These are phyloP conservation scores for Rosalia funebris DNA, from an alignment of 2,888 invertebrate species.

Conservation along the genomic window DNA sequence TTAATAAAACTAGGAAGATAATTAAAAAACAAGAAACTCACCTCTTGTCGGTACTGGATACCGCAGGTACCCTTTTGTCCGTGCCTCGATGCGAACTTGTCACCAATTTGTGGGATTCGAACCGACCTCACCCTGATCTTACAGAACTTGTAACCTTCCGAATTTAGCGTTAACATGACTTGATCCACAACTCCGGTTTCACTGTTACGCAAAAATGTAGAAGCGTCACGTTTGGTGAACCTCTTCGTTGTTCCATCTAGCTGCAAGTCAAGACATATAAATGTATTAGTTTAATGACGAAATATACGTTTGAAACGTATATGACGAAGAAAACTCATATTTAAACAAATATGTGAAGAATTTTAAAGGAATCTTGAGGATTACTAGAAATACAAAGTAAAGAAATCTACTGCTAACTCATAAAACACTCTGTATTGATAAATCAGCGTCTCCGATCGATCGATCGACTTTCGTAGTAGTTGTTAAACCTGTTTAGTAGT, in stretches of 20 bases:
- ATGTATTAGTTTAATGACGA: slow-evolving; percentile 20
- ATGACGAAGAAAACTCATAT: not conserved
- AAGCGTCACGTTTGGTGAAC: slow-evolving; percentile 94
- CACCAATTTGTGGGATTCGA: slow-evolving; percentile 98
- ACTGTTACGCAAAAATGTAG: slow-evolving; percentile 97
- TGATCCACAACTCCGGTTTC: slow-evolving; percentile 99
- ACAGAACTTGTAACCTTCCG: slow-evolving; percentile 99
- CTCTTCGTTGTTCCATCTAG: slow-evolving; percentile 90
- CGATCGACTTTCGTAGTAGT: no score
- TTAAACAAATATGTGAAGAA: no score
- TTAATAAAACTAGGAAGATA: no score
- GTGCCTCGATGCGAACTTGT: slow-evolving; percentile 99
- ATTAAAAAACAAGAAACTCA: slow-evolving; percentile 53
- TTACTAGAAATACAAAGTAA: no score
- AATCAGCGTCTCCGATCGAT: no score
- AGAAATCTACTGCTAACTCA: no score
- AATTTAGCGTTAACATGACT: slow-evolving; percentile 98
- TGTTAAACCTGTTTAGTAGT: no score
- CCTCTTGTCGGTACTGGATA: slow-evolving; percentile 97
- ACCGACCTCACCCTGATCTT: slow-evolving; percentile 98
- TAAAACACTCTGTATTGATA: no score
- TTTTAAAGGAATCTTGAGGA: no score
- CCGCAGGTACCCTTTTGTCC: slow-evolving; percentile 99
- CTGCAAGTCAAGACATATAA: slow-evolving; percentile 58
- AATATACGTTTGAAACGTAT: not conserved